These are phyloP conservation scores for Protophormia terraenovae DNA, from an alignment of 2,888 invertebrate genomes.

Conservation along the genomic window DNA sequence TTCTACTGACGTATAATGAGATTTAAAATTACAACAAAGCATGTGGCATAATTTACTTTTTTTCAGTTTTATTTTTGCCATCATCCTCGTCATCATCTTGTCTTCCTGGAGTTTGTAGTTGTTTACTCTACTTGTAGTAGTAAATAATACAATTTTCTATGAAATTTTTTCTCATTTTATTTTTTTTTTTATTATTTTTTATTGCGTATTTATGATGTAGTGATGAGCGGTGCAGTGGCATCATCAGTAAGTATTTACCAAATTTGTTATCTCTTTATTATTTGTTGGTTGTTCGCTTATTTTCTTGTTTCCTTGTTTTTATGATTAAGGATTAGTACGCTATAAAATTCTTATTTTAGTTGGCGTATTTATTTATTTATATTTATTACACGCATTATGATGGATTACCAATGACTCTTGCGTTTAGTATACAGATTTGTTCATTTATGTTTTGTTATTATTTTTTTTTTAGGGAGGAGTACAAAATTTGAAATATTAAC, in stretches of 20 bases:
- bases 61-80: not conserved
- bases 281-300: not conserved
- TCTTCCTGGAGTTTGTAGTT: not conserved
- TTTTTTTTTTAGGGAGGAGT: not conserved
- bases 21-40: not conserved
- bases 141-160: not conserved
- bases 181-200: not conserved
- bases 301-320: slow-evolving; percentile 40
- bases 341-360: slow-evolving; percentile 33
- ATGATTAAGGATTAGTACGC: slow-evolving; percentile 19
- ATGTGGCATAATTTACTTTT: not conserved
- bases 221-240: not conserved
- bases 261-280: slow-evolving; percentile 5
- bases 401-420: slow-evolving; percentile 67
- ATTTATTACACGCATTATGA: slow-evolving; percentile 69
- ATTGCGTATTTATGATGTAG: not conserved
- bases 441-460: not conserved
- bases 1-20: not conserved
- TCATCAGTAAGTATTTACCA: not conserved
- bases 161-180: not conserved
- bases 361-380: slow-evolving; percentile 62
- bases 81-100: not conserved
- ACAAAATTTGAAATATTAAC: not conserved
- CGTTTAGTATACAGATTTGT: slow-evolving; percentile 4
- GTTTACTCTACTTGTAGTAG: not conserved